Evolutionary conservation across 1,140 invertebrate genomes (phyloP).

Genomic region (Drosophila oshimai): DNA sequence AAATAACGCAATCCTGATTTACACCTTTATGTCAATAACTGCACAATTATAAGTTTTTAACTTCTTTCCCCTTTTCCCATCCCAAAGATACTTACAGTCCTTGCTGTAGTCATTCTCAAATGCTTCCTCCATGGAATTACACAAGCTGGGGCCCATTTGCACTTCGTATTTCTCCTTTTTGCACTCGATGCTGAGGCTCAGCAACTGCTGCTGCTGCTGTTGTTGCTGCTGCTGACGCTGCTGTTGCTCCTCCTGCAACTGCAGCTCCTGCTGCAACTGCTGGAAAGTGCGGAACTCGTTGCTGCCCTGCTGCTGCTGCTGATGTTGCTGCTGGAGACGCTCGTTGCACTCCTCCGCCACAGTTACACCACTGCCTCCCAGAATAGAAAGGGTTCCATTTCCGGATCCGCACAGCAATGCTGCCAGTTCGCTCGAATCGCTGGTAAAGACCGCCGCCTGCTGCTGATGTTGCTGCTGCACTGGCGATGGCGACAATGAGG

Average conservation of each 20-base stretch:
- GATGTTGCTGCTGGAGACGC: slow-evolving; percentile 29
- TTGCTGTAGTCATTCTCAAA: slow-evolving; percentile 80
- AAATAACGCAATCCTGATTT: no score
- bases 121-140: slow-evolving; percentile 75
- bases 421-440: slow-evolving; percentile 71
- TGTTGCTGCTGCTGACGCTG: slow-evolving; percentile 37
- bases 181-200: slow-evolving; percentile 71
- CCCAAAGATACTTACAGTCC: slow-evolving; percentile 73
- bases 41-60: background rate
- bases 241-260: slow-evolving; percentile 53
- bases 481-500: slow-evolving; percentile 76
- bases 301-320: slow-evolving; percentile 32
- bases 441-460: slow-evolving; percentile 48
- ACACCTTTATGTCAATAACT: no score
- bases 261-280: slow-evolving; percentile 54
- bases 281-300: slow-evolving; percentile 53
- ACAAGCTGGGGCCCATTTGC: slow-evolving; percentile 55
- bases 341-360: slow-evolving; percentile 46
- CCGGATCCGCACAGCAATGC: slow-evolving; percentile 70
- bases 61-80: background rate
- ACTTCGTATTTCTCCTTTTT: slow-evolving; percentile 78
- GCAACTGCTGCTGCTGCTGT: slow-evolving; percentile 62
- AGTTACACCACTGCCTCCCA: slow-evolving; percentile 39
- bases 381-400: slow-evolving; percentile 63
- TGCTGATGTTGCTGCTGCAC: slow-evolving; percentile 71